These are phyloP conservation scores for Huso huso DNA, from an alignment of 2,797 vertebrate species.

Conservation along the genomic window DNA sequence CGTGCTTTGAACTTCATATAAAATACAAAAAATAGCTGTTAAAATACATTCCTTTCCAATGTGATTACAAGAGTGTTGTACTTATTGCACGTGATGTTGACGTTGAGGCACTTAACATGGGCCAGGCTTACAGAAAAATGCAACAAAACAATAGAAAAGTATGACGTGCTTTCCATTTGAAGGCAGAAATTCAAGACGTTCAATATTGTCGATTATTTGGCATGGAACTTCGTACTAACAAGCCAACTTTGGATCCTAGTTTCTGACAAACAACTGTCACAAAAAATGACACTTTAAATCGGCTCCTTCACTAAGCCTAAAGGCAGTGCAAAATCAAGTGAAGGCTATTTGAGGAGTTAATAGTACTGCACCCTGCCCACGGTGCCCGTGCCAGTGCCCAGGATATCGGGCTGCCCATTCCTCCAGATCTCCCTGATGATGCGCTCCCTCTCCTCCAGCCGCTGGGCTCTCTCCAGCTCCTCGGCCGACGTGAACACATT, in stretches of 20 bases:
- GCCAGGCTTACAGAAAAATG: too few relatives aligned
- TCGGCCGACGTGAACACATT: constrained; percentile 93
- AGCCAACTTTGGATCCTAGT: too few relatives aligned
- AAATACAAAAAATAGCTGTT: too few relatives aligned
- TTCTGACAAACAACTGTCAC: not conserved
- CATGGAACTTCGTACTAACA: not conserved
- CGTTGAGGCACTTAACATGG: too few relatives aligned
- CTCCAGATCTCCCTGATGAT: constrained; percentile 98
- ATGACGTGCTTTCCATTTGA: too few relatives aligned
- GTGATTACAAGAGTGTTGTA: too few relatives aligned
- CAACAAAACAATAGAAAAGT: too few relatives aligned
- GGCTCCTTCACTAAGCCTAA: not conserved
- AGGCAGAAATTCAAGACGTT: not conserved
- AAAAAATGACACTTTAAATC: not conserved
- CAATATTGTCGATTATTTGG: too few relatives aligned
- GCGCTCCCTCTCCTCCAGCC: constrained; percentile 89
- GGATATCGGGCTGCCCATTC: constrained; percentile 89
- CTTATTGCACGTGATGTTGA: too few relatives aligned
- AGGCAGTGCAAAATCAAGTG: too few relatives aligned
- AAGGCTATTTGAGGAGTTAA: constrained; percentile 43
- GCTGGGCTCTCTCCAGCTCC: constrained; percentile 88
- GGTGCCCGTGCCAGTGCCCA: constrained; percentile 80
- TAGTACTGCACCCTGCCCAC: constrained; percentile 86
- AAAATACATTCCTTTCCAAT: too few relatives aligned
- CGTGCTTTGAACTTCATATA: too few relatives aligned